These are phyloP conservation scores for Drosophila willistoni DNA, from an alignment of 1,140 invertebrate species.

Conservation along the genomic window DNA sequence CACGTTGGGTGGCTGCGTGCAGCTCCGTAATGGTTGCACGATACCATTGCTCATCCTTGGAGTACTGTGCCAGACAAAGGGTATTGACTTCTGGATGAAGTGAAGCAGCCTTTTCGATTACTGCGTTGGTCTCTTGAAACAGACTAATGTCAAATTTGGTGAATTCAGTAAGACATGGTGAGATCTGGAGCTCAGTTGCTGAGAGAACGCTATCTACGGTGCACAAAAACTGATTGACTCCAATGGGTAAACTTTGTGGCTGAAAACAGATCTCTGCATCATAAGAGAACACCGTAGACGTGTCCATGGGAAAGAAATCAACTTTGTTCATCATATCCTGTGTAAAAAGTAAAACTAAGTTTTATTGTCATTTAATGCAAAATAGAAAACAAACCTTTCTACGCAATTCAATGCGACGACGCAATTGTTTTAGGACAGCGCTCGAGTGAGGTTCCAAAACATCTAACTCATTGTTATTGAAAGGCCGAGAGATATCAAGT, in stretches of 20 bases:
- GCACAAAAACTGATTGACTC: constrained; percentile 60
- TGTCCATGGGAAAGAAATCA: constrained; percentile 57
- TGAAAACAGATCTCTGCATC: constrained; percentile 49
- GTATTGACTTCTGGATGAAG: constrained; percentile 38
- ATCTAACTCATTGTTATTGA: background rate
- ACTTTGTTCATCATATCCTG: constrained; percentile 35
- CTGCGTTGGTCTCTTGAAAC: constrained; percentile 42
- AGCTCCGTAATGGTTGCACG: constrained; percentile 67
- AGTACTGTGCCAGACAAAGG: constrained; percentile 62
- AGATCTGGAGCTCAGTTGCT: constrained; percentile 58
- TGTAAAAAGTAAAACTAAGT: background rate
- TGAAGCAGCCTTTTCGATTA: constrained; percentile 41
- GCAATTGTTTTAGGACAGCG: constrained; percentile 28
- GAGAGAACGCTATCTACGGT: constrained; percentile 52
- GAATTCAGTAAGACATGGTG: constrained; percentile 63
- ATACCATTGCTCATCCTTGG: constrained; percentile 70
- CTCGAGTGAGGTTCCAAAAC: background rate
- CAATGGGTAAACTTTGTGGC: constrained; percentile 54
- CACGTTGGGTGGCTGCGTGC: constrained; percentile 28
- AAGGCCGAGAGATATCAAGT: no score
- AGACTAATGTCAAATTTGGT: constrained; percentile 55
- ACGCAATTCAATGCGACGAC: constrained; percentile 41
- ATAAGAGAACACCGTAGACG: constrained; percentile 59
- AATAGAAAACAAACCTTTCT: constrained; percentile 33
- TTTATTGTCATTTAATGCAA: background rate